These are phyloP conservation scores for Pararge aegeria DNA, from an alignment of 1,140 invertebrate genomes.

Conservation along the genomic window DNA sequence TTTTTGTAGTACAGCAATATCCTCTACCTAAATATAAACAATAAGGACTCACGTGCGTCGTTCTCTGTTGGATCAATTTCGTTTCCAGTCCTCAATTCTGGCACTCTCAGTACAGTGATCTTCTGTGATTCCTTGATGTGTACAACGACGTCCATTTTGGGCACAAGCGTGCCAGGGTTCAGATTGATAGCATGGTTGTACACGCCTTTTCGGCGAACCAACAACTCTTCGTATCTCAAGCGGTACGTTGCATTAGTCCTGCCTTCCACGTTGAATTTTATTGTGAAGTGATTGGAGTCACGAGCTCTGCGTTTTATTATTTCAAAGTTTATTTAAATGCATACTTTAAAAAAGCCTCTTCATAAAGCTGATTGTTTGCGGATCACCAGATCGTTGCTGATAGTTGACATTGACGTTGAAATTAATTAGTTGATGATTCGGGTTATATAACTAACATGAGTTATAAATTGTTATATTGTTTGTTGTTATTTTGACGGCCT, in stretches of 20 bases:
- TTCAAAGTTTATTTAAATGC: background rate
- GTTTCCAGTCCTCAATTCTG: slow-evolving; percentile 1
- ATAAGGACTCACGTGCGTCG: background rate
- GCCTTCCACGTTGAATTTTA: slow-evolving; percentile 4
- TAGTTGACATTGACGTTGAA: too few relatives aligned
- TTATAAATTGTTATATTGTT: too few relatives aligned
- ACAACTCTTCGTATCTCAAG: slow-evolving; percentile 4
- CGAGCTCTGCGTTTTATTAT: slow-evolving; percentile 5
- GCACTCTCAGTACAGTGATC: background rate
- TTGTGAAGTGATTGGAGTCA: slow-evolving; percentile 1
- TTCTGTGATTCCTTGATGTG: slow-evolving; percentile 2
- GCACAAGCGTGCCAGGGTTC: background rate
- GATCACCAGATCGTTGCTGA: too few relatives aligned
- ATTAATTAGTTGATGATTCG: too few relatives aligned
- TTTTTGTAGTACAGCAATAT: too few relatives aligned
- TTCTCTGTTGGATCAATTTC: slow-evolving; percentile 2
- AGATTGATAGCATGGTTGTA: slow-evolving; percentile 8
- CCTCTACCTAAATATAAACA: too few relatives aligned
- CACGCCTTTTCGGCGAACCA: background rate
- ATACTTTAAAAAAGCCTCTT: too few relatives aligned
- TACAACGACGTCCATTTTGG: slow-evolving; percentile 2
- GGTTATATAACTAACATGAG: too few relatives aligned
- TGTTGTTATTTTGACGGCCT: too few relatives aligned
- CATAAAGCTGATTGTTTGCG: too few relatives aligned
- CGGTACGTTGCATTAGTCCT: background rate